Conservation (phyloP, 2,797 vertebrate genomes). For the Rachycentron canadum region DNA sequence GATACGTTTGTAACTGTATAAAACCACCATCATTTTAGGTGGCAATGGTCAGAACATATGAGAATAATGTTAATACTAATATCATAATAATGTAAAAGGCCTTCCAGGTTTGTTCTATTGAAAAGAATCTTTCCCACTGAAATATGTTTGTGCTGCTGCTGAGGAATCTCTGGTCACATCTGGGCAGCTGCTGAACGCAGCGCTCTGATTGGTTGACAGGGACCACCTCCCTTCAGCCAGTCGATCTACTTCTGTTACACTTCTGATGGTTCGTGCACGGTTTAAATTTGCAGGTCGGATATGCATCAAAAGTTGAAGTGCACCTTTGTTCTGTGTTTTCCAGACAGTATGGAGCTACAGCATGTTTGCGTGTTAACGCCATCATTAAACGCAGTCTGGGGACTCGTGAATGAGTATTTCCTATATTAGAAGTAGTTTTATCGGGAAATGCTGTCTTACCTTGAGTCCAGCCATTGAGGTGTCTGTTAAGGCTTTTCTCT, state of each 20-base stretch:
- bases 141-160: not conserved
- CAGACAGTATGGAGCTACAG: not conserved
- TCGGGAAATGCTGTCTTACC: constrained; percentile 71
- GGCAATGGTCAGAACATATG: not conserved
- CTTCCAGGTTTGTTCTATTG: not conserved
- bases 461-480: constrained; percentile 81
- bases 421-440: not conserved
- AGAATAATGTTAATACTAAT: not conserved
- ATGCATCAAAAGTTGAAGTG: rapidly evolving
- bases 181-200: constrained; percentile 82
- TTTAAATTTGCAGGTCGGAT: not conserved
- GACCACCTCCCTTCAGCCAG: constrained; percentile 71
- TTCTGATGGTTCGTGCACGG: not conserved
- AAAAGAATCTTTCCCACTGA: not conserved
- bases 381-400: not conserved
- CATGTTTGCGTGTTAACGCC: not conserved
- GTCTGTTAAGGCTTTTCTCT: constrained; percentile 26
- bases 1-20: not conserved
- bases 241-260: not conserved
- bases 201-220: constrained; percentile 84
- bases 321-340: not conserved
- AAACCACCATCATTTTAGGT: not conserved
- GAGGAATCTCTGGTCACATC: constrained; percentile 67
- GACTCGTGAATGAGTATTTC: not conserved
- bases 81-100: not conserved